Evolutionary conservation across 2,888 invertebrate genomes (phyloP).

Genomic region (Alsophila aescularia): DNA sequence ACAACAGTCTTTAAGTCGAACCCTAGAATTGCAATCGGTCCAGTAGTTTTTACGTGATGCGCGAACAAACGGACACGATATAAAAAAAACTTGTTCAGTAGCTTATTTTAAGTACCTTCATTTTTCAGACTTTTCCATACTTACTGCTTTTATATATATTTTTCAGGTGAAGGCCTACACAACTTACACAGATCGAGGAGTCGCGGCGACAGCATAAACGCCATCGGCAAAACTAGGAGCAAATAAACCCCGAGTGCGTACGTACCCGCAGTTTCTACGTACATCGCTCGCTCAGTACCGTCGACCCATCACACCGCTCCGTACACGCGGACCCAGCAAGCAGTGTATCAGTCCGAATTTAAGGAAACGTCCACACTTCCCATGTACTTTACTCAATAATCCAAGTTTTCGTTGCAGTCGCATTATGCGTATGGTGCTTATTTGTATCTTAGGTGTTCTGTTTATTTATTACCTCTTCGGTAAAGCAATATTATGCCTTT

Average conservation of each 20-base stretch:
- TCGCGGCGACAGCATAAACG: conserved; percentile 92
- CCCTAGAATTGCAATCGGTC: no score
- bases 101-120: no score
- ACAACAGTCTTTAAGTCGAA: no score
- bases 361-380: conserved; percentile 60
- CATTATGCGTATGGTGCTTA: conserved; percentile 75
- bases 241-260: conserved; percentile 59
- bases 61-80: no score
- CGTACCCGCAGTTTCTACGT: conserved; percentile 34
- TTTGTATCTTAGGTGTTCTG: conserved; percentile 57
- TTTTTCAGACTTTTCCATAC: no score
- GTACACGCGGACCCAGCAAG: conserved; percentile 47
- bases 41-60: no score
- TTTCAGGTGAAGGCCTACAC: conserved; percentile 86
- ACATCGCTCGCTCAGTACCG: conserved; percentile 47
- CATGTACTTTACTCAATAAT: conserved; percentile 15
- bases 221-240: conserved; percentile 84
- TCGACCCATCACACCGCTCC: conserved; percentile 37
- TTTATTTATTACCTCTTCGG: conserved; percentile 44
- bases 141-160: no score
- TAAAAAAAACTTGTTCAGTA: no score
- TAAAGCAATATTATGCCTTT: conserved; percentile 58
- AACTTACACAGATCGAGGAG: conserved; percentile 91
- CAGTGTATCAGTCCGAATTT: conserved; percentile 68
- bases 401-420: conserved; percentile 65